Conservation (phyloP, 1,140 invertebrate genomes). For the Whitmania pigra region DNA sequence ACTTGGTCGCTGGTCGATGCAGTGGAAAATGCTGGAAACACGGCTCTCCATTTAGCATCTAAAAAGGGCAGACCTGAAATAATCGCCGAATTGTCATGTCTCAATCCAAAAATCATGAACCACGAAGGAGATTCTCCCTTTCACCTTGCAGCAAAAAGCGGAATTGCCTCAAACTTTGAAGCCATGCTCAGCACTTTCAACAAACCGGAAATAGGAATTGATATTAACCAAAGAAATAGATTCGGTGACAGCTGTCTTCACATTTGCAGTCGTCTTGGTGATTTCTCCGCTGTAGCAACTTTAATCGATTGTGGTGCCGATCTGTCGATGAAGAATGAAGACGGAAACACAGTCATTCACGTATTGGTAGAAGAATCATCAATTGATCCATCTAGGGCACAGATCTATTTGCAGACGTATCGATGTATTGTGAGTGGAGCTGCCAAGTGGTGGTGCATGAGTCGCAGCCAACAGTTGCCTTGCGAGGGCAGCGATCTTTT, state of each 20-base stretch:
- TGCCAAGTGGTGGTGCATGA: slow-evolving; percentile 23
- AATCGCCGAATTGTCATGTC: slow-evolving; percentile 13
- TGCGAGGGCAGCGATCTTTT: slow-evolving; percentile 20
- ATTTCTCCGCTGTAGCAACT: neutral
- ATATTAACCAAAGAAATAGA: slow-evolving; percentile 19
- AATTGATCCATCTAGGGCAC: neutral
- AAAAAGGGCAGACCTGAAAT: slow-evolving; percentile 12
- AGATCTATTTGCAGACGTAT: slow-evolving; percentile 16
- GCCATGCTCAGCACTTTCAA: slow-evolving; percentile 22
- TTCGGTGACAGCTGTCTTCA: slow-evolving; percentile 20
- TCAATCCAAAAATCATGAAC: slow-evolving; percentile 22
- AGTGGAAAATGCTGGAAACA: slow-evolving; percentile 20
- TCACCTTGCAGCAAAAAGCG: slow-evolving; percentile 23
- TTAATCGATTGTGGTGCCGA: slow-evolving; percentile 18
- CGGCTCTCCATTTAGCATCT: slow-evolving; percentile 24
- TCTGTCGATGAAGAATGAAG: slow-evolving; percentile 16
- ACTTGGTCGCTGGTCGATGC: slow-evolving; percentile 25
- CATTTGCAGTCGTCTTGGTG: slow-evolving; percentile 15
- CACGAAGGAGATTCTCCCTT: slow-evolving; percentile 23
- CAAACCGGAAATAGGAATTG: slow-evolving; percentile 21
- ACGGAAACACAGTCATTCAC: slow-evolving; percentile 23
- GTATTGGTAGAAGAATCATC: slow-evolving; percentile 15
- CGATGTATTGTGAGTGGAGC: slow-evolving; percentile 14
- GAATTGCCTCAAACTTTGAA: slow-evolving; percentile 14
- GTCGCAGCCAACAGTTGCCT: slow-evolving; percentile 17